These are phyloP conservation scores for Calameuta pallipes DNA, from an alignment of 2,888 invertebrate species.

Conservation along the genomic window DNA sequence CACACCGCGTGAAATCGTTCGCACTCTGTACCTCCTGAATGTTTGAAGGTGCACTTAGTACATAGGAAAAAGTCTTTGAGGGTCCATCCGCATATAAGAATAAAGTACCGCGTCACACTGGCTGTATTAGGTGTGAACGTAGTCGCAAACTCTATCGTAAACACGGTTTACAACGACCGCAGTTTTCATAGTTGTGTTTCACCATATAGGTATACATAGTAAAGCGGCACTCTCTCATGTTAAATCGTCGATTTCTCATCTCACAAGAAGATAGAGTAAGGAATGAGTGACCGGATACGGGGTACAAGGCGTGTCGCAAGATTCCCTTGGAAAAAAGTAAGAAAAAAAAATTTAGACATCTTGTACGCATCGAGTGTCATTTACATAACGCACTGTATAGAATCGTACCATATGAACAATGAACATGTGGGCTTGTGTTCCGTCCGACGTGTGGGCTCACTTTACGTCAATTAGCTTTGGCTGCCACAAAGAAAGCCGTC, in stretches of 20 bases:
- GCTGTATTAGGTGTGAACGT: not conserved
- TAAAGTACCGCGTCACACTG: not conserved
- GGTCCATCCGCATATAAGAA: not conserved
- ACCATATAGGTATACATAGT: not conserved
- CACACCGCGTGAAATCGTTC: not conserved
- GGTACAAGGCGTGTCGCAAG: not conserved
- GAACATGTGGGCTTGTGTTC: conserved; percentile 7
- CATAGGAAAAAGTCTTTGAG: not conserved
- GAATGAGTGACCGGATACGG: not conserved
- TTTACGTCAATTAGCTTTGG: conserved; percentile 18
- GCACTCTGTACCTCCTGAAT: not conserved
- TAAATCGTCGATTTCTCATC: not conserved
- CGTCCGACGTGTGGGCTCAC: conserved; percentile 3
- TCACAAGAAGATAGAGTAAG: not conserved
- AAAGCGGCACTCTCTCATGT: not conserved
- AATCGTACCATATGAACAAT: conserved; percentile 4
- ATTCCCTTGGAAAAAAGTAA: not conserved
- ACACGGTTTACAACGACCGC: not conserved
- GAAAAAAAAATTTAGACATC: not conserved
- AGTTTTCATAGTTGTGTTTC: not conserved
- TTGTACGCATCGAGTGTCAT: not conserved
- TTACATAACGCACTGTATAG: not conserved
- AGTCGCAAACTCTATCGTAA: not conserved
- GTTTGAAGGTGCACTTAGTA: not conserved
- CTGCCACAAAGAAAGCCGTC: not conserved